Evolutionary conservation across 2,888 invertebrate genomes (phyloP).

Genomic region (Orthonevra nobilis): DNA sequence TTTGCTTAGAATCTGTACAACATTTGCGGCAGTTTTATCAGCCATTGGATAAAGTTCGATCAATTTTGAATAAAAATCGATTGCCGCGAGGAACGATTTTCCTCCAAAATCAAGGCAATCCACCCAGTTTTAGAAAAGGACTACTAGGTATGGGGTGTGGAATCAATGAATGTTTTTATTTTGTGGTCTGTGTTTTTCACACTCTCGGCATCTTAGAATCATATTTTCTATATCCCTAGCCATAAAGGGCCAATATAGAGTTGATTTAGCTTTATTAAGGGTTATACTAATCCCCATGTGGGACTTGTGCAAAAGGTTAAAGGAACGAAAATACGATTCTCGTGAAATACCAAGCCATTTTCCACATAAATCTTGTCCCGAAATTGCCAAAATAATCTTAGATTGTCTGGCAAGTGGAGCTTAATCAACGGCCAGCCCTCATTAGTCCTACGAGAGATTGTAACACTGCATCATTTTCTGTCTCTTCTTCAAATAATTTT

Average conservation of each 20-base stretch:
- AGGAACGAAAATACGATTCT: conserved; percentile 43
- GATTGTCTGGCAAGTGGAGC: conserved; percentile 1
- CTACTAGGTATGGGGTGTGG: conserved; percentile 4
- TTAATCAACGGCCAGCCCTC: conserved; percentile 12
- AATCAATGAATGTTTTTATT: conserved; percentile 11
- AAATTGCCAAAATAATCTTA: conserved; percentile 19
- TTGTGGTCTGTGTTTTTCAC: conserved; percentile 28
- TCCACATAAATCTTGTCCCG: conserved; percentile 33
- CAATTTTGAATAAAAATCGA: conserved; percentile 41
- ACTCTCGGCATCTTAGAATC: conserved; percentile 19
- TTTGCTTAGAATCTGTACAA: background rate
- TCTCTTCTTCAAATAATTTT: conserved; percentile 24
- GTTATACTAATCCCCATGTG: conserved; percentile 42
- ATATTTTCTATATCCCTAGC: conserved; percentile 25
- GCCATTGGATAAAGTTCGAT: conserved; percentile 11
- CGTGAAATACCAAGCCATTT: conserved; percentile 28
- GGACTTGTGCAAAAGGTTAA: conserved; percentile 34
- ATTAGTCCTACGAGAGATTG: background rate
- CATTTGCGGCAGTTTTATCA: conserved; percentile 19
- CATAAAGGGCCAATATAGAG: conserved; percentile 24
- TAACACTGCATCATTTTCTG: conserved; percentile 10
- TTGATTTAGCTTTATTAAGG: conserved; percentile 23
- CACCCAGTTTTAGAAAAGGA: conserved; percentile 21
- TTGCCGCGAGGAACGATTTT: conserved; percentile 27
- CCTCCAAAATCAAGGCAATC: conserved; percentile 32